Base-by-base conservation (phyloP, 2,888 invertebrate species). In the Agrochola circellaris region DNA sequence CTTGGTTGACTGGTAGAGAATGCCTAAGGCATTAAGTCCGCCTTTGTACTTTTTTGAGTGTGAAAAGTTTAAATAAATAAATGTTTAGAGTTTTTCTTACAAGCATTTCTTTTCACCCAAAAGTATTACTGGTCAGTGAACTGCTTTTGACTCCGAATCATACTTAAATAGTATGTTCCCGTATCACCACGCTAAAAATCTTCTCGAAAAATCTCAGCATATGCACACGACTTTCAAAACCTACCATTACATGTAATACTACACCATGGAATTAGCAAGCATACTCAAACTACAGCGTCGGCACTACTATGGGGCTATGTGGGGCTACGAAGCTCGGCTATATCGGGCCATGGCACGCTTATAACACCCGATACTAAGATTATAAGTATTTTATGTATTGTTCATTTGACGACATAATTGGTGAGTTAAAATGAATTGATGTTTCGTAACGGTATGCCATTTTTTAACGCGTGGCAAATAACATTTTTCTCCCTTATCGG, bases 231-330 rank as follows among this genome's bases (percentile, higher is more conserved):
- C 1, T 58, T 42, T 48, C 13, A 34, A 56, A 69, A 73, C 74
- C 42, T 0, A 26, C 67, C 0, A 75, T 84, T 75, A 83, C 6
- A 61, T 69, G 88, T 56, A 87, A 88, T 60, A 0, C n/a, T 60
- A 88, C 70, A 88, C 87, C 72, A 48, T 82, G 58, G 48, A 64
- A 83, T 85, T 87, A 88, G 7, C 8, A 8, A 65, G 30, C 62
- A 56, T 51, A 60, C 23, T 26, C 9, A 48, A 72, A 51, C 34
- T 15, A n/a, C 34, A 58, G 20, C 38, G 15, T 48, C 61, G 11
- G 23, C 30, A 9, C 42, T 9, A 54, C 26, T 30, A 54, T 30
- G 51, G 34, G 56, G 56, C 48, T 60, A 42, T 38, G 42, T 38
- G 48, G 23, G 75, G 58, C 60, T 48, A 38, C 45, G 17, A 23